A percentile compares a stretch with the other conserved stretches of the same genome.
phyloP scores from a whole-genome alignment of 2,113 vertebrate species.

The Embiotoca jacksoni region DNA sequence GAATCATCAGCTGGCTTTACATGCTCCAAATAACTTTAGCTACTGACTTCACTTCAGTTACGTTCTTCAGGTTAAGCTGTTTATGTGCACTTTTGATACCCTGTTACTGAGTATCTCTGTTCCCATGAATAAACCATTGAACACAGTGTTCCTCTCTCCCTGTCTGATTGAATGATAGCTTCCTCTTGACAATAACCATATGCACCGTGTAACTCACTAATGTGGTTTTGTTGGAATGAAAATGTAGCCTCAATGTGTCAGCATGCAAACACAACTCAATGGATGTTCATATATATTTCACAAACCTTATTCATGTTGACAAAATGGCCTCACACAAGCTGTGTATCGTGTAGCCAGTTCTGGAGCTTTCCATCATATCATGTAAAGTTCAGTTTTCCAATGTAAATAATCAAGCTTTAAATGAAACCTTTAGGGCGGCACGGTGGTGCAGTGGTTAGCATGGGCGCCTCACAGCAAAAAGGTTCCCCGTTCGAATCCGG shows the following conservation, averaged over 20 bases:
- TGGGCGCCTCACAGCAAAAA: no score
- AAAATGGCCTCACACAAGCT: background rate
- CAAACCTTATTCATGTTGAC: conserved; percentile 2
- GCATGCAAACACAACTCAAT: background rate
- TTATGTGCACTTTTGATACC: conserved; percentile 37
- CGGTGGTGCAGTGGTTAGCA: no score
- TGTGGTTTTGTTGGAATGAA: background rate
- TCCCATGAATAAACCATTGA: conserved; percentile 28
- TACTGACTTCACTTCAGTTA: conserved; percentile 1
- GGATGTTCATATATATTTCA: conserved; percentile 4
- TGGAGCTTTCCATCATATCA: background rate
- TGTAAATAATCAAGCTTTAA: background rate
- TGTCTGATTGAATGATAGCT: background rate
- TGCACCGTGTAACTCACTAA: background rate
- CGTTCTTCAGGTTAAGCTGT: conserved; percentile 36
- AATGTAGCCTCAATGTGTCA: background rate
- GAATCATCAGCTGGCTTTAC: conserved; percentile 33
- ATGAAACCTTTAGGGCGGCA: no score
- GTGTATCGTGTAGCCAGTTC: background rate
- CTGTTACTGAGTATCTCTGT: background rate
- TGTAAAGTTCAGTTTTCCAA: background rate
- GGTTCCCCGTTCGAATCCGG: no score
- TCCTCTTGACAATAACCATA: background rate
- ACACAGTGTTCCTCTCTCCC: conserved; percentile 5
- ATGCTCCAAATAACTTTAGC: conserved; percentile 17